A percentile compares a stretch with the other conserved stretches of the same genome.
Evolutionary conservation across 2,113 vertebrate species (phyloP).

Genomic region (Sceloporus tristichus): DNA sequence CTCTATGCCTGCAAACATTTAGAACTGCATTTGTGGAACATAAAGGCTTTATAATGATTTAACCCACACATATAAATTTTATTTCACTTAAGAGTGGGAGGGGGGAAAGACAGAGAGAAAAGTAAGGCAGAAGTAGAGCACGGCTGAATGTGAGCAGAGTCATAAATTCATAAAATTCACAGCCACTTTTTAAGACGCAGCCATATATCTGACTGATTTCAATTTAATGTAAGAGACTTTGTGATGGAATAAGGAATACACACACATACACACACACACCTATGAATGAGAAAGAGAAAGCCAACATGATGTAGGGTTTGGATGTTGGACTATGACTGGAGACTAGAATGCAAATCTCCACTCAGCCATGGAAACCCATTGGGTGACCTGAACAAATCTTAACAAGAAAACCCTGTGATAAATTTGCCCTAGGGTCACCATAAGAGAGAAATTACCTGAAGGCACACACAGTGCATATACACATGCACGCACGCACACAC

Average conservation of each 20-base stretch:
- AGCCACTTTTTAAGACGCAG: constrained; percentile 71
- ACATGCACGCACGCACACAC: too few relatives aligned
- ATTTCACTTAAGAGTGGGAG: constrained; percentile 60
- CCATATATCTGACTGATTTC: constrained; percentile 76
- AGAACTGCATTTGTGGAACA: constrained; percentile 75
- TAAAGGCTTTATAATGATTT: constrained; percentile 81
- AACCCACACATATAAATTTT: constrained; percentile 78
- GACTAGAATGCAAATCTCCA: too few relatives aligned
- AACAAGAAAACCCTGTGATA: too few relatives aligned
- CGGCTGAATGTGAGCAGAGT: constrained; percentile 72
- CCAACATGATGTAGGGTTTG: too few relatives aligned
- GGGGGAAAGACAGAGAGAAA: constrained; percentile 62
- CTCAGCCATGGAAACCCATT: too few relatives aligned
- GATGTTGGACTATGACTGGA: too few relatives aligned
- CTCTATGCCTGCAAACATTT: constrained; percentile 75
- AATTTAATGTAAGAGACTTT: constrained; percentile 75
- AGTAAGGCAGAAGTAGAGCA: constrained; percentile 67
- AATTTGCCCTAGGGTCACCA: too few relatives aligned
- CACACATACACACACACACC: too few relatives aligned
- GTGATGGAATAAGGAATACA: constrained; percentile 61
- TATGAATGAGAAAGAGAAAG: too few relatives aligned
- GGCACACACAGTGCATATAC: too few relatives aligned
- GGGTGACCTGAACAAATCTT: too few relatives aligned
- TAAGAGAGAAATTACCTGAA: too few relatives aligned
- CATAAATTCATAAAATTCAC: constrained; percentile 77